Evolutionary conservation across 2,113 vertebrate species (phyloP).

Genomic region (Prolemur simus): DNA sequence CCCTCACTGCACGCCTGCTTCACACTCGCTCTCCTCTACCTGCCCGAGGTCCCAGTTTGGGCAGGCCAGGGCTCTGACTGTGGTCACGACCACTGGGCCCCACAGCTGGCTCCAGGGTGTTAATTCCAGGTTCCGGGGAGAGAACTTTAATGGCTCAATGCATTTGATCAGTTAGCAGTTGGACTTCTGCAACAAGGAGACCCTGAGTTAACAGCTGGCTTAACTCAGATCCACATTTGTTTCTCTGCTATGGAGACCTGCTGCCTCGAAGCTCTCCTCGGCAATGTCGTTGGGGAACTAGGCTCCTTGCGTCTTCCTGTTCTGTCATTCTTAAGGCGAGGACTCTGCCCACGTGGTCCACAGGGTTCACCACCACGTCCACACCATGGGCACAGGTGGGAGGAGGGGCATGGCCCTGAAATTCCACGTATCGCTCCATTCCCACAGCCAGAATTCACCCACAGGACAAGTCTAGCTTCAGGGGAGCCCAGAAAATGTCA

Average conservation of each 20-base stretch:
- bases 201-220: not conserved
- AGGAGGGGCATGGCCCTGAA: not conserved
- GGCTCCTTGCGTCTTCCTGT: not conserved
- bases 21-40: not conserved
- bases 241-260: not conserved
- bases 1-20: accelerated
- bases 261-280: not conserved
- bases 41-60: too few relatives aligned
- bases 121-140: not conserved
- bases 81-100: not conserved
- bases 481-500: not conserved
- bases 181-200: not conserved
- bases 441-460: not conserved
- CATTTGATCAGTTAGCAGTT: not conserved
- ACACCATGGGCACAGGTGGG: accelerated
- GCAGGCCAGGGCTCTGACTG: not conserved
- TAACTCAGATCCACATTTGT: not conserved
- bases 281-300: accelerated
- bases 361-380: not conserved
- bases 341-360: not conserved
- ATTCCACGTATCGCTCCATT: accelerated
- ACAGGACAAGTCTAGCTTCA: not conserved
- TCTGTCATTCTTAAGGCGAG: not conserved
- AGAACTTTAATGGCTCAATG: not conserved
- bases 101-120: too few relatives aligned